Base-by-base conservation (phyloP, 2,888 invertebrate genomes). In the Hermodice carunculata region DNA sequence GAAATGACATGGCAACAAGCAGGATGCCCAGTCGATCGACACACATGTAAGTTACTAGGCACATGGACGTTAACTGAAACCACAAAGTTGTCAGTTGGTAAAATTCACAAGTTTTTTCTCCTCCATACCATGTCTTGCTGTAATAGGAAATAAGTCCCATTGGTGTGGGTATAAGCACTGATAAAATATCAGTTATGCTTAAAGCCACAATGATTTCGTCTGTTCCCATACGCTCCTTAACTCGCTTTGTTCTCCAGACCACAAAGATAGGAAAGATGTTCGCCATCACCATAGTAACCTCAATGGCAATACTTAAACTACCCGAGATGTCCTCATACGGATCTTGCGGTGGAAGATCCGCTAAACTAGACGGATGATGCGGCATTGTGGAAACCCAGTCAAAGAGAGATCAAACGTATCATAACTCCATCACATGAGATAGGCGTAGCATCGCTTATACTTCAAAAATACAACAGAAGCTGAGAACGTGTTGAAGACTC, bases 71-170 rank as follows among this genome's bases (percentile, higher is more conserved):
- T 28, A 79, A 48, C 24, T 75, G 75, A 46, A 75, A 76, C 76
- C 77, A 79, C 29, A 67, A 64, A 22, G 70, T 70, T 0, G 77
- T 76, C 26, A 79, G 69, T 64, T 80, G 80, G 42, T 77, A 80
- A 31, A 77, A 74, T 24, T 73, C 67, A 54, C 80, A 80, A 2
- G 78, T 73, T 0, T 65, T 48, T 19, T 69, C 64, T 0, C 80
- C 78, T n/a, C 80, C 80, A 29, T 75, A 74, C 80, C 80, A 80
- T 26, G 64, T 70, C 3, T 73, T 69, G 11, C 70, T 69, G 63
- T 79, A 78, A 42, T 75, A 79, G 6, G 78, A 76, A 3, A 74
- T 66, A 34, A 78, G 70, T 3, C 76, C 78, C 0, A 79, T 67
- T 0, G 80, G 80, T 0, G 77, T 69, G 1, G 80, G 80, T 4